Conservation (phyloP, 2,113 vertebrate genomes). For the Tetrao urogallus region DNA sequence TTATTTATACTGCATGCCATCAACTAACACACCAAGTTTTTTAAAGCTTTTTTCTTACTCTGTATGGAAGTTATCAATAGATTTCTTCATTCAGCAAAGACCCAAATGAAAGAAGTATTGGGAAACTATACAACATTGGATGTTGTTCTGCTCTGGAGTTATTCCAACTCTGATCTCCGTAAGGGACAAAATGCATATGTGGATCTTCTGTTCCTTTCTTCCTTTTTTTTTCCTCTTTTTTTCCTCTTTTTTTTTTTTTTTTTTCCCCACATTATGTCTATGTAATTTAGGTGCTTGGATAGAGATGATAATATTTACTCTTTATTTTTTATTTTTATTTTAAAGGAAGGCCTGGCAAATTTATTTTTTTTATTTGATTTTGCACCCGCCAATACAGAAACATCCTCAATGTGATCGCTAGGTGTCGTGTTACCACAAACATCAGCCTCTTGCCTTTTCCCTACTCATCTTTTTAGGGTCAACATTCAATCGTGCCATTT, state of each 20-base stretch:
- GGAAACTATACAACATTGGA: not conserved
- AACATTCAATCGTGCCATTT: not conserved
- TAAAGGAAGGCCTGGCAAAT: not conserved
- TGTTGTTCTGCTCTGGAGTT: not conserved
- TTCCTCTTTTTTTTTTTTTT: not conserved
- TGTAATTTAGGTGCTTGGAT: not conserved
- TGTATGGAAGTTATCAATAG: not conserved
- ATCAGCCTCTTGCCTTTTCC: not conserved
- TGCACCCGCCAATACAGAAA: not conserved
- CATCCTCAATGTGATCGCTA: constrained; percentile 48
- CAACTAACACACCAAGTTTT: not conserved
- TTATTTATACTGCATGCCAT: not conserved
- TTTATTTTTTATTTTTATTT: not conserved
- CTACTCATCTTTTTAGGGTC: not conserved
- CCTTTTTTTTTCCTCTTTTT: not conserved
- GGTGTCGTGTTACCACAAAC: constrained; percentile 54
- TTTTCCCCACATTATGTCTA: not conserved
- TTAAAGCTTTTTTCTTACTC: not conserved
- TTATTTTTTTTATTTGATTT: not conserved
- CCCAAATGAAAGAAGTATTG: not conserved
- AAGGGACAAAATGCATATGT: not conserved
- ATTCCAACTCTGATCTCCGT: not conserved
- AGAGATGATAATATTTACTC: not conserved
- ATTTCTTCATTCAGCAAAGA: not conserved
- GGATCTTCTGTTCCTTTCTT: not conserved